Base-by-base conservation (phyloP, 1,140 invertebrate genomes). In the Aphelinus atriplicis region DNA sequence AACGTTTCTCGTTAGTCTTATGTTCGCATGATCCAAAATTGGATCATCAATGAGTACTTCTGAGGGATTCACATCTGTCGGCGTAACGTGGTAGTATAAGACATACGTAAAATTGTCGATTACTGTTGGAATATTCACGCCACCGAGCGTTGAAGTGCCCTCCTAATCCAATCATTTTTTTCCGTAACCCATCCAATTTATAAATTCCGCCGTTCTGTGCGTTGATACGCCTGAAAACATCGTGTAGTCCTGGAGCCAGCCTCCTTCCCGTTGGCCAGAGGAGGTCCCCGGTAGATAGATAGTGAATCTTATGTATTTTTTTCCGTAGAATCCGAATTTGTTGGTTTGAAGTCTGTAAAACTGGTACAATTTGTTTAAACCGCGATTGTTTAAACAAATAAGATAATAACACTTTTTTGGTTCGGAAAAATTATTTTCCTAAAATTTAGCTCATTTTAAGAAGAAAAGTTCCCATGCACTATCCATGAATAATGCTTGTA, bases 1-100 rank as follows among this genome's bases (percentile, higher is more conserved):
- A 1, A 53, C 47, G 50, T 72, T 9, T 48, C 61, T 71, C 2
- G 7, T 53, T 3, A 78, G 9, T 5, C 45, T 43, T 0, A 77
- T 58, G 0, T 76, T 73, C 0, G 72, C 78, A 4, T 74, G 48
- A 50, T 79, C 77, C 1, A 79, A 10, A 0, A 80, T 5, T 7
- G 79, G 78, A 26, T 77, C 71, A 1, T 78, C 77, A 4, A 80
- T 60, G 0, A 78, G 55, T 50, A 78, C 60, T 0, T 63, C 26
- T 2, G 77, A 64, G 2, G 64, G 62, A 9, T 78, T 9, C 7
- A 57, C 55, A 43, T 76, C 69, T 2, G 46, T 6, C 3, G 75
- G 65, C 26, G 77, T 73, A 2, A 80, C 67, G n/a, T 48, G 9
- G 42, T 42, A 70, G 3, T 3, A 3, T 7, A 70, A n/a, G 0